Evolutionary conservation across 2,888 invertebrate genomes (phyloP), one percentile per base, ranked within the genome.

Genomic region (Hoplodrina ambigua): DNA sequence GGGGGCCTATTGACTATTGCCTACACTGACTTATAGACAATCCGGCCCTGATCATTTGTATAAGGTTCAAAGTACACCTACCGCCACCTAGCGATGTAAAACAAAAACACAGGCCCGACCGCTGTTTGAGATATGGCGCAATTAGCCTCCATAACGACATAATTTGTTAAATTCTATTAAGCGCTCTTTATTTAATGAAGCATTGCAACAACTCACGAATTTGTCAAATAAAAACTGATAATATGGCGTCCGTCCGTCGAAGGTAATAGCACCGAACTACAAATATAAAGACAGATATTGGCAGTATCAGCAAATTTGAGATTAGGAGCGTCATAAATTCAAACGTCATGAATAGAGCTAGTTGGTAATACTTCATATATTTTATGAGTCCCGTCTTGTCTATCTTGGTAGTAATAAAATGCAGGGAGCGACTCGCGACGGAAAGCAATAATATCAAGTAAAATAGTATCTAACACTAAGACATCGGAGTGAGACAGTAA

Each of bases 401-500:
- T 87, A 80, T 85, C 81, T 86, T 84, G 82, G 86, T 86, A 82
- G 87, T 83, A 86, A 88, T 90, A 90, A 90, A 89, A 85, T 87
- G 72, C 85, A 80, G 65, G 81, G 86, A 87, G 80, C 82, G 76
- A 86, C 78, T 72, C 76, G 64, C 80, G 75, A 79, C 74, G 76
- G 80, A 65, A 80, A 81, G 83, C 82, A 81, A 83, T 89, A 85
- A 89, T 83, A 82, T 84, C 79, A 73, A 86, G 81, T 84, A 84
- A 89, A 83, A 86, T 88, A 86, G 75, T 85, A 69, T 33, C 78
- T 77, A 69, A 72, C 75, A 83, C 80, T 86, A 82, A 84, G 78
- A 81, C 80, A 56, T 58, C 59, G 78, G 57, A 73, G 65, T 66
- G 79, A 77, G 69, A 59, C 72, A 69, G 79, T 86, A 87, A 83